Conservation (phyloP, 1,140 invertebrate genomes). For the Dermatophagoides farinae region DNA sequence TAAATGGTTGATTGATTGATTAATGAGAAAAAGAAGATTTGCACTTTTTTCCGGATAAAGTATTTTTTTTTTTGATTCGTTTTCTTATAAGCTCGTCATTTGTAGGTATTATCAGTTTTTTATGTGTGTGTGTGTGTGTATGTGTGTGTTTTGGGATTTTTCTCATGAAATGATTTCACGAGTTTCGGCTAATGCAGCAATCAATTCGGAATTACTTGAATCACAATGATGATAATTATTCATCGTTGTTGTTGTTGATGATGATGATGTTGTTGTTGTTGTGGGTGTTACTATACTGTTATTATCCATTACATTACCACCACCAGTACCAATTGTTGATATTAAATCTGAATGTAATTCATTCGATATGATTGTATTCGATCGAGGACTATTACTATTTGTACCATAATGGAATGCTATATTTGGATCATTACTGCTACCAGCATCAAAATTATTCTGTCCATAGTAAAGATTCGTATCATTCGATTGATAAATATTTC, state of each 20-base stretch:
- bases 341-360: neutral
- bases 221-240: neutral
- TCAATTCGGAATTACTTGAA: conserved; percentile 12
- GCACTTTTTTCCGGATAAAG: no score
- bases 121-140: neutral
- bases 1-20: no score
- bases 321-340: neutral
- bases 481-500: neutral
- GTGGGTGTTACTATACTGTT: neutral
- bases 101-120: neutral
- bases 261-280: neutral
- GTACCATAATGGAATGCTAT: neutral
- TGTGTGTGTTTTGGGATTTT: neutral
- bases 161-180: conserved; percentile 14
- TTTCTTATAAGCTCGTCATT: neutral
- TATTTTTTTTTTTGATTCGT: no score
- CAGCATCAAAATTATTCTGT: neutral
- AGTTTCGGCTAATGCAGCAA: conserved; percentile 16
- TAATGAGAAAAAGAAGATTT: no score
- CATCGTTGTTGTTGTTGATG: neutral
- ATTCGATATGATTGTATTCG: neutral
- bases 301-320: no score
- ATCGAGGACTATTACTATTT: neutral
- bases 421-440: neutral
- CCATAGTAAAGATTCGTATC: neutral